phyloP scores from a whole-genome alignment of 2,797 vertebrate genomes.

The Sylvia borin region DNA sequence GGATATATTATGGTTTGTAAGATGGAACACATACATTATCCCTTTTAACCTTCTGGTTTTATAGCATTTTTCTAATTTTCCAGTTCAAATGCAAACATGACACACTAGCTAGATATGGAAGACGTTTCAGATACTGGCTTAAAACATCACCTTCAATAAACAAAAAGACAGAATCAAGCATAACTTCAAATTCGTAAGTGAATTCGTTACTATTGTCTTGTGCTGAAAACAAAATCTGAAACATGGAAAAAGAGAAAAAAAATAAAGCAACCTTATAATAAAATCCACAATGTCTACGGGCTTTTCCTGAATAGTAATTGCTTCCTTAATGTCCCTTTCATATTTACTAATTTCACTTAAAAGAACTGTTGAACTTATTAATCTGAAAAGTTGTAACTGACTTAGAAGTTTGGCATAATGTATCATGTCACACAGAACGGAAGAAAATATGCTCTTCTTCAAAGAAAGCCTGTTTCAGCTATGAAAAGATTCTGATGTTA shows the following conservation, averaged over 20 bases:
- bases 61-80: conserved; percentile 58
- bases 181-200: conserved; percentile 7
- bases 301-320: conserved; percentile 36
- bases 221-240: conserved; percentile 44
- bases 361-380: neutral
- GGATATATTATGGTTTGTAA: conserved; percentile 50
- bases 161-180: conserved; percentile 17
- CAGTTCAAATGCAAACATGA: conserved; percentile 54
- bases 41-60: conserved; percentile 69
- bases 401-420: neutral
- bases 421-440: neutral
- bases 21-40: conserved; percentile 68
- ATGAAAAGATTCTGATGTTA: conserved; percentile 21
- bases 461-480: neutral
- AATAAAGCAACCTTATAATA: neutral
- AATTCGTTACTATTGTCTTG: conserved; percentile 4
- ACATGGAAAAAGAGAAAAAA: neutral
- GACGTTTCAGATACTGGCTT: conserved; percentile 39
- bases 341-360: conserved; percentile 5
- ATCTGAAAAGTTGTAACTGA: neutral
- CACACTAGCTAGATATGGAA: conserved; percentile 39
- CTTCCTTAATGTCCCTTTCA: conserved; percentile 39
- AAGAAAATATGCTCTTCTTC: neutral
- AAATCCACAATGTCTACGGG: neutral
- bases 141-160: conserved; percentile 28